phyloP scores from a whole-genome alignment of 2,113 vertebrate species.

The Chaenogobius annularis region DNA sequence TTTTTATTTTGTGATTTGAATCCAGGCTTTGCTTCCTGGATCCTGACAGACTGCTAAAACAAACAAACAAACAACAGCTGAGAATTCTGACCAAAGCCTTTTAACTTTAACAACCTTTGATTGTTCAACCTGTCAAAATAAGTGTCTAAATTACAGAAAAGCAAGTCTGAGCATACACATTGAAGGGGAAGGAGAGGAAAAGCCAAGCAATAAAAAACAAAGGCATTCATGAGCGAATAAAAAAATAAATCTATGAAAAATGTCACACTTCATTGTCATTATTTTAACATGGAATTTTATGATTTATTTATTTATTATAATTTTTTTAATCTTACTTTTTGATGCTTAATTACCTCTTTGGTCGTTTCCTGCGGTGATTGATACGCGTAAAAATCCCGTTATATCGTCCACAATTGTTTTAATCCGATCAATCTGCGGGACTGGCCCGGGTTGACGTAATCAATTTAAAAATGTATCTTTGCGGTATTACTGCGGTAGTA shows the following conservation, averaged over 20 bases:
- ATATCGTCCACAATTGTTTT: neutral
- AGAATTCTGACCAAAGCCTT: neutral
- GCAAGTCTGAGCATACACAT: neutral
- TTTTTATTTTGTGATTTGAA: neutral
- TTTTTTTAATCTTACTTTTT: too few species aligned
- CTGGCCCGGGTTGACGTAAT: neutral
- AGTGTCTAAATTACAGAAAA: neutral
- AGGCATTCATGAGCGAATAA: neutral
- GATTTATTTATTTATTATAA: too few species aligned
- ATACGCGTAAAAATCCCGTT: neutral
- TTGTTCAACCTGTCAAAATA: neutral
- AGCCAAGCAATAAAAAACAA: neutral
- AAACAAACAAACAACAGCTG: neutral
- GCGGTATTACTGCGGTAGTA: neutral
- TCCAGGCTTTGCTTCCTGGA: neutral
- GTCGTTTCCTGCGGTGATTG: neutral
- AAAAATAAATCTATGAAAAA: too few species aligned
- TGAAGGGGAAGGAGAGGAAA: neutral
- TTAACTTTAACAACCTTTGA: neutral
- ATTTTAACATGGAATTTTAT: too few species aligned
- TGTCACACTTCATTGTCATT: too few species aligned
- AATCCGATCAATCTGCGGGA: neutral
- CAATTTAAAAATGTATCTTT: neutral
- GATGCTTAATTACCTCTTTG: neutral
- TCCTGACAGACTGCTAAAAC: neutral